These are phyloP conservation scores for Spialia ferax DNA, from an alignment of 2,888 invertebrate species.

Conservation along the genomic window DNA sequence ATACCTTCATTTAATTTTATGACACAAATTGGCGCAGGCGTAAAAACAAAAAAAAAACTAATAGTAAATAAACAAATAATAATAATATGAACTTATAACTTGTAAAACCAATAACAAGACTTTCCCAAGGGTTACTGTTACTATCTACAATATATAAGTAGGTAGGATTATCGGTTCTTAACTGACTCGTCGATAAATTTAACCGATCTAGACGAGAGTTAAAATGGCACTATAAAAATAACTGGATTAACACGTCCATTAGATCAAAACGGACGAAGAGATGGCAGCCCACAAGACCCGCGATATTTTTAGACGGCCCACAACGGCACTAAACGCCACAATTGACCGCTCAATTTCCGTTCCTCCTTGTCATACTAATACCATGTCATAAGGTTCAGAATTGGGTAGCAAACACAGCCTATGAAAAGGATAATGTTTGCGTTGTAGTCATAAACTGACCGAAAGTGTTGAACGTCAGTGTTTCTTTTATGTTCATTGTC, in stretches of 20 bases:
- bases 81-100: too few species aligned
- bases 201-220: not conserved
- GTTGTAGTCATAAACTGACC: constrained; percentile 42
- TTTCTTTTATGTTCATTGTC: constrained; percentile 2
- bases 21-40: too few species aligned
- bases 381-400: constrained; percentile 23
- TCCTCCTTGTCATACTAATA: constrained; percentile 13
- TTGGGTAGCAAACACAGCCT: not conserved
- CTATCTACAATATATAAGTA: too few species aligned
- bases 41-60: too few species aligned
- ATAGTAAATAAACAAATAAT: too few species aligned
- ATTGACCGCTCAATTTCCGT: constrained; percentile 46
- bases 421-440: constrained; percentile 42
- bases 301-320: constrained; percentile 46
- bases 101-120: too few species aligned
- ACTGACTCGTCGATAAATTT: not conserved
- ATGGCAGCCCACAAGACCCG: constrained; percentile 37
- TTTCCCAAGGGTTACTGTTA: too few species aligned
- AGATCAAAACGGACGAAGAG: constrained; percentile 21
- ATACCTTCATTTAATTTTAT: too few species aligned
- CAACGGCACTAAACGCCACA: constrained; percentile 42
- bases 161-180: too few species aligned
- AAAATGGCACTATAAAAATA: constrained; percentile 21
- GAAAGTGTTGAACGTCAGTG: constrained; percentile 30
- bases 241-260: constrained; percentile 21